phyloP scores from a whole-genome alignment of 2,888 invertebrate genomes.

The Ecliptopera silaceata region DNA sequence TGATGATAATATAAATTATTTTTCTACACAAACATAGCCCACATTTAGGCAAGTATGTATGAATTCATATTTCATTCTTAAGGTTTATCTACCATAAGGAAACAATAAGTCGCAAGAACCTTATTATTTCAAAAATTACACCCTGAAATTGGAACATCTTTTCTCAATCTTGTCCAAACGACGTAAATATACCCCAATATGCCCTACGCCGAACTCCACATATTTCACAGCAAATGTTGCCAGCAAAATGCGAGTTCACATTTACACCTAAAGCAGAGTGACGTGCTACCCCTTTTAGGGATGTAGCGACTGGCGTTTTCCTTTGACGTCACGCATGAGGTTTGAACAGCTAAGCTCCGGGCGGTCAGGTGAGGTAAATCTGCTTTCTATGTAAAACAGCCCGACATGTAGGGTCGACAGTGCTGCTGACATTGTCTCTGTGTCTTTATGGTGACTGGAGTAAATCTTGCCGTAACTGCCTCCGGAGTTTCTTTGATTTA shows the following conservation, averaged over 20 bases:
- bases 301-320: background rate
- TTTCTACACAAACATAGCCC: background rate
- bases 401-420: slow-evolving; percentile 23
- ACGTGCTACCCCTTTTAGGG: background rate
- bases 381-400: slow-evolving; percentile 1
- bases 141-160: slow-evolving; percentile 21
- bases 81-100: background rate
- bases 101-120: background rate
- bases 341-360: background rate
- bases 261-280: slow-evolving; percentile 8
- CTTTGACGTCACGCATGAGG: background rate
- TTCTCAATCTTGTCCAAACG: slow-evolving; percentile 27
- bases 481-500: slow-evolving; percentile 35
- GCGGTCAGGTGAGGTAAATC: background rate
- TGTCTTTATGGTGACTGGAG: slow-evolving; percentile 30
- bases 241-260: slow-evolving; percentile 18
- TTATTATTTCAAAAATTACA: slow-evolving; percentile 8
- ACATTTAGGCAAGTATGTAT: no score
- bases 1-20: background rate
- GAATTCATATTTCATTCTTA: no score
- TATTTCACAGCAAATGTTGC: slow-evolving; percentile 32
- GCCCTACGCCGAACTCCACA: slow-evolving; percentile 27
- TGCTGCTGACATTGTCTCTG: slow-evolving; percentile 34
- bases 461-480: slow-evolving; percentile 35
- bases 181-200: slow-evolving; percentile 31